phyloP scores from a whole-genome alignment of 1,140 invertebrate species.

The Adoxophyes honmai region DNA sequence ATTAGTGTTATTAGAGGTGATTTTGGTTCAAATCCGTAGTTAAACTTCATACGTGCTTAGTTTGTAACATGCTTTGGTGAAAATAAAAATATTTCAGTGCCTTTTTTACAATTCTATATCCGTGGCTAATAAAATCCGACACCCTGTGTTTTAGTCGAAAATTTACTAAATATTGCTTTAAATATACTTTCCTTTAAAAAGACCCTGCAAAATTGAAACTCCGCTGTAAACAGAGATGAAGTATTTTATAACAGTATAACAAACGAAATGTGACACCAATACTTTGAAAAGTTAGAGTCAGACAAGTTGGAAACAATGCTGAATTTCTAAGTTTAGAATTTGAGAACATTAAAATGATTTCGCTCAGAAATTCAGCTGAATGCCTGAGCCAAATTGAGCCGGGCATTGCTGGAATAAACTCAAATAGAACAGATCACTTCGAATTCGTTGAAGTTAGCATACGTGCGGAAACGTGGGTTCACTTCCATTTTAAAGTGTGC shows the following conservation, averaged over 20 bases:
- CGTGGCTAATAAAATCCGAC: slow-evolving; percentile 9
- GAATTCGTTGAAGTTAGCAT: background rate
- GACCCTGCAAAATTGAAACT: background rate
- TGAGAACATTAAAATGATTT: background rate
- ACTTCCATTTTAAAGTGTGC: too few species aligned
- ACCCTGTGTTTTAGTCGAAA: background rate
- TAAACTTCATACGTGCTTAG: too few species aligned
- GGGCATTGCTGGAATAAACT: slow-evolving; percentile 2
- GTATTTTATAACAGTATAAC: background rate
- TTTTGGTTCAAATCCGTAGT: too few species aligned
- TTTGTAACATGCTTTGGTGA: background rate
- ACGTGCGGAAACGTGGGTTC: background rate
- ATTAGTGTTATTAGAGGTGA: too few species aligned
- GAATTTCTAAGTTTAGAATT: background rate
- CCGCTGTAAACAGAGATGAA: background rate
- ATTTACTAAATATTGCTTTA: background rate
- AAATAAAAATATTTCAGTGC: too few species aligned
- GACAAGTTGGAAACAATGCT: background rate
- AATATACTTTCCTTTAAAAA: background rate
- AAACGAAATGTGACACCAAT: slow-evolving; percentile 1
- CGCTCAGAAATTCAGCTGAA: background rate
- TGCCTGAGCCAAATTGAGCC: slow-evolving; percentile 4
- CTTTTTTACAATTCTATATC: background rate
- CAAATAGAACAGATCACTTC: slow-evolving; percentile 4
- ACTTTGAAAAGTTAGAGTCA: slow-evolving; percentile 3